These are phyloP conservation scores for Polypterus bichir DNA, from an alignment of 2,113 vertebrate species.

Conservation along the genomic window DNA sequence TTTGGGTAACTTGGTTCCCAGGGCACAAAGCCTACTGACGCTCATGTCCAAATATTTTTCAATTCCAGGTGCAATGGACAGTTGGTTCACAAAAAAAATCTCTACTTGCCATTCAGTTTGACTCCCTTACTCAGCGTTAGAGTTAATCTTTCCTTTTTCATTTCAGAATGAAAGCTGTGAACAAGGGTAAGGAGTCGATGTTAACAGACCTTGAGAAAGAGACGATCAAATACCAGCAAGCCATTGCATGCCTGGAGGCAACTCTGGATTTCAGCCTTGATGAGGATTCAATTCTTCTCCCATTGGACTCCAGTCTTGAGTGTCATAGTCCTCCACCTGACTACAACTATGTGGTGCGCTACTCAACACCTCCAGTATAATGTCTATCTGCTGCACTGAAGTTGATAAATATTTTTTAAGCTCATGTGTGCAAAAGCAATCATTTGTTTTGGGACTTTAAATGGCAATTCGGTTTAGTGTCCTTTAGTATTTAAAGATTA, in stretches of 20 bases:
- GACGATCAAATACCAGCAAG: constrained; percentile 44
- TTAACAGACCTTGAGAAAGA: constrained; percentile 55
- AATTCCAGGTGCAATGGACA: too few relatives aligned
- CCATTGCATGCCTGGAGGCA: constrained; percentile 36
- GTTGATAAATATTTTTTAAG: constrained; percentile 25
- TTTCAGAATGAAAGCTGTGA: constrained; percentile 61
- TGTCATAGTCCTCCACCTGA: constrained; percentile 85
- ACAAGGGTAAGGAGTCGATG: constrained; percentile 75
- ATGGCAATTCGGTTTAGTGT: too few relatives aligned
- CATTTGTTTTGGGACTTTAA: too few relatives aligned
- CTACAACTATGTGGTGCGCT: constrained; percentile 79
- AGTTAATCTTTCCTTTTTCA: constrained; percentile 1
- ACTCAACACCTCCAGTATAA: constrained; percentile 72
- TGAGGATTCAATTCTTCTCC: constrained; percentile 52
- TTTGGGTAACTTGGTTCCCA: too few relatives aligned
- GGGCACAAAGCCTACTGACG: too few relatives aligned
- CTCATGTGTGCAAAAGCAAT: too few relatives aligned
- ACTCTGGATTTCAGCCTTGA: constrained; percentile 63
- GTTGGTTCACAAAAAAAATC: too few relatives aligned
- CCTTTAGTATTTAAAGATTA: too few relatives aligned
- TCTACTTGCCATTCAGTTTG: too few relatives aligned
- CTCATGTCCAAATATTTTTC: too few relatives aligned
- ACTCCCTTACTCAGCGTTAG: too few relatives aligned
- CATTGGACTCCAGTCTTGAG: constrained; percentile 61
- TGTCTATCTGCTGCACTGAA: not conserved